Percentiles rank a stretch among this genome's conserved stretches.
Evolutionary conservation across 2,888 invertebrate species (phyloP).

Genomic region (Pemphredon lugubris): DNA sequence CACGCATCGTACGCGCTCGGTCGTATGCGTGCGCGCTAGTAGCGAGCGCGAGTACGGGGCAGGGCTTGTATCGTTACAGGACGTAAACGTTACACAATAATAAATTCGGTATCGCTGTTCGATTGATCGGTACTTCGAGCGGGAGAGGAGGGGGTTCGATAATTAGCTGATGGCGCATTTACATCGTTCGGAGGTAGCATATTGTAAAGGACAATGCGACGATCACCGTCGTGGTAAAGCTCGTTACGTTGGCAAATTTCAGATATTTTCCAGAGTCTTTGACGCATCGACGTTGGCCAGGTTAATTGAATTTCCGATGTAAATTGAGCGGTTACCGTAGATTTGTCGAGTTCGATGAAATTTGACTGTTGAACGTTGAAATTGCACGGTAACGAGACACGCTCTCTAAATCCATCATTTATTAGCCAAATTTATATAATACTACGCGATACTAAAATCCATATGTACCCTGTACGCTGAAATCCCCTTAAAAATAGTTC

Average conservation of each 20-base stretch:
- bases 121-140: slow-evolving; percentile 50
- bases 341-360: no score
- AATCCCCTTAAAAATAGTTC: no score
- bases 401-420: no score
- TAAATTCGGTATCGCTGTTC: slow-evolving; percentile 57
- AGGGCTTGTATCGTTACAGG: slow-evolving; percentile 70
- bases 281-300: neutral
- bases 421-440: no score
- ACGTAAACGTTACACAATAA: slow-evolving; percentile 68
- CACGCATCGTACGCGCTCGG: no score
- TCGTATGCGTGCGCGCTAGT: slow-evolving; percentile 37
- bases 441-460: no score
- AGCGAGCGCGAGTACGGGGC: slow-evolving; percentile 58
- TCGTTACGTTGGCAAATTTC: neutral
- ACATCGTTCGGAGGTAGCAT: slow-evolving; percentile 2
- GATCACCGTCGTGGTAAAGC: neutral
- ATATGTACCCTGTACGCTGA: no score
- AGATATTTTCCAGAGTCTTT: neutral
- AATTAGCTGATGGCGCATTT: slow-evolving; percentile 39
- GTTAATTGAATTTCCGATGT: neutral
- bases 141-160: slow-evolving; percentile 36
- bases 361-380: no score
- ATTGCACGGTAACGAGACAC: no score
- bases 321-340: no score
- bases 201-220: neutral